phyloP scores from a whole-genome alignment of 2,888 invertebrate species.

The Icerya purchasi region DNA sequence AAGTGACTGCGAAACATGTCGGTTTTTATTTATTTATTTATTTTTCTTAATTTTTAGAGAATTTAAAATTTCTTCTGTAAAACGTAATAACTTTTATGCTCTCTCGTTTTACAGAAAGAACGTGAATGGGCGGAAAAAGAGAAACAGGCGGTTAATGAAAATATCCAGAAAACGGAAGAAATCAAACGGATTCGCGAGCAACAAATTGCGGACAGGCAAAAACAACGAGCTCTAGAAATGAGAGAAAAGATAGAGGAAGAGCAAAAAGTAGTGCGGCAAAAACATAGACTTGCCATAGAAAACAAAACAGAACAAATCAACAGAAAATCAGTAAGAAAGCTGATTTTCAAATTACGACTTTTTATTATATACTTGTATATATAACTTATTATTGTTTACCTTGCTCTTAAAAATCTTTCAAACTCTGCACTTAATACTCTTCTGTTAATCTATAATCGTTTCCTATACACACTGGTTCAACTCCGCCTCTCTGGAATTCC shows the following conservation, averaged over 20 bases:
- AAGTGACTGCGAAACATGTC: slow-evolving; percentile 2
- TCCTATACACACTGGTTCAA: no score
- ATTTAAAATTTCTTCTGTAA: neutral
- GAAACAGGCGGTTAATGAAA: slow-evolving; percentile 32
- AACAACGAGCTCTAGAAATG: slow-evolving; percentile 41
- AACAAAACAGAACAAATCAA: neutral
- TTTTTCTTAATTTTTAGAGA: neutral
- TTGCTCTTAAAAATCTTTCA: no score
- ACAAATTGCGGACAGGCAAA: slow-evolving; percentile 31
- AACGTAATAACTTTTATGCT: neutral
- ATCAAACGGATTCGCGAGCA: slow-evolving; percentile 32
- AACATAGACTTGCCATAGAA: slow-evolving; percentile 2
- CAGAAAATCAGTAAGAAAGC: neutral
- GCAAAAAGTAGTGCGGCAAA: slow-evolving; percentile 5
- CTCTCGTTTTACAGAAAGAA: slow-evolving; percentile 44
- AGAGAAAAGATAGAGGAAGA: slow-evolving; percentile 33
- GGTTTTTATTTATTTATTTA: neutral
- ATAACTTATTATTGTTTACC: no score
- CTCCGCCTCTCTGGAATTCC: no score
- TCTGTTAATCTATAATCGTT: no score
- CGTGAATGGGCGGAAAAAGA: slow-evolving; percentile 44
- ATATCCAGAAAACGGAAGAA: slow-evolving; percentile 30
- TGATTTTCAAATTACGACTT: no score
- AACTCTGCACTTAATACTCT: no score
- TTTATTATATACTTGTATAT: no score